Base-by-base conservation (phyloP, 2,888 invertebrate species). In the Amphipoea oculea region DNA sequence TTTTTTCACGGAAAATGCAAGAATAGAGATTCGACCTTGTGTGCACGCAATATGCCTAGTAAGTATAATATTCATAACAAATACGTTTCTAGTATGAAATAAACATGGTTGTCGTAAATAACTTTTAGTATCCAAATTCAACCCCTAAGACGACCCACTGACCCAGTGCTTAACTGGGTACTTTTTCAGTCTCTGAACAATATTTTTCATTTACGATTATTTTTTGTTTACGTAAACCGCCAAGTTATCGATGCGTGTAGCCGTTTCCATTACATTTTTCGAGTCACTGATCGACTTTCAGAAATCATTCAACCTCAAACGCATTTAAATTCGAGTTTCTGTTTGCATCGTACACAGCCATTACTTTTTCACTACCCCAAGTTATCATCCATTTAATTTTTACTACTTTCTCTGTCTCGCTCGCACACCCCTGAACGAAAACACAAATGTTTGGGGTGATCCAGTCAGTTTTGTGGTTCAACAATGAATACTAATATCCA, bases 401-500 rank as follows among this genome's bases (percentile, higher is more conserved):
- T 85, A 84, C 76, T 88, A 78, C 78, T 65, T 48, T 67, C 60
- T 79, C 82, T 45, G 65, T 83, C 86, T 83, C 79, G 12, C 76
- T 89, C 83, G 65, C 76, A 69, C 76, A 51, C 78, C 84, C 84
- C 74, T 79, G 29, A 85, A 84, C 86, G 77, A 87, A 84, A 83
- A 79, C 79, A 76, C 85, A 88, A 90, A 86, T 82, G 48, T 82
- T 72, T 82, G 88, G 89, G 80, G 86, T 85, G 86, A 75, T 89
- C 83, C 86, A 85, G 84, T 77, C 82, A 82, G 81, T 86, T 90
- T 86, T 81, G 82, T 86, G 71, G 75, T 78, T 80, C 81, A 90
- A 81, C 89, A 88, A 90, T 92, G 90, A 91, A 92, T 91, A 89
- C 86, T 92, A 91, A 92, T 91, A 89, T 76, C 81, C 86, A 88